These are phyloP conservation scores for Sphaerophoria rueppellii DNA, from an alignment of 2,888 invertebrate genomes.

Conservation along the genomic window DNA sequence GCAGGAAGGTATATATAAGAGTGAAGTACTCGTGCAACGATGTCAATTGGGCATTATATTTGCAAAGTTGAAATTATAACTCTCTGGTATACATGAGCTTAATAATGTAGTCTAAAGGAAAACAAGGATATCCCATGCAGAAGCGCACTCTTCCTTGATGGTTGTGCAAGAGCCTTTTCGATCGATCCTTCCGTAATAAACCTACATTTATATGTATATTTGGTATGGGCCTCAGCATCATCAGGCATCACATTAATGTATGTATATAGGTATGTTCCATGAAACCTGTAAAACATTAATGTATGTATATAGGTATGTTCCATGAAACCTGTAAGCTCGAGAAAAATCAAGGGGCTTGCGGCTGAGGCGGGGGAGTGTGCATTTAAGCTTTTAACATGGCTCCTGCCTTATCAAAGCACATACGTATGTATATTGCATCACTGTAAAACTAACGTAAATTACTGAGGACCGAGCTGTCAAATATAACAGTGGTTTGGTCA, in stretches of 20 bases:
- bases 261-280: neutral
- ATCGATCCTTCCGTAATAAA: conserved; percentile 38
- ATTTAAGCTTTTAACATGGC: conserved; percentile 49
- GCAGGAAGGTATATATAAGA: neutral
- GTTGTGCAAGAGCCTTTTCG: conserved; percentile 37
- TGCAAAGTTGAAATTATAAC: conserved; percentile 61
- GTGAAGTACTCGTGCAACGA: conserved; percentile 43
- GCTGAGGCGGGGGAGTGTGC: conserved; percentile 6
- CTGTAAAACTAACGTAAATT: conserved; percentile 63
- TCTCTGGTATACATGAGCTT: conserved; percentile 67
- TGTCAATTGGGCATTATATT: conserved; percentile 69
- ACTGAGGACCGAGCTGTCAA: conserved; percentile 56
- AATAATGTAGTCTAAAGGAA: conserved; percentile 70
- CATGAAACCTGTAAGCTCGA: conserved; percentile 32
- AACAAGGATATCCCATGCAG: conserved; percentile 62
- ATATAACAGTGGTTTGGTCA: conserved; percentile 21
- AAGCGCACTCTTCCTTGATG: conserved; percentile 58
- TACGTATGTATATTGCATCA: conserved; percentile 60
- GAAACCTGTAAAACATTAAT: too few relatives aligned
- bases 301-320: neutral
- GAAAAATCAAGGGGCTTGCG: conserved; percentile 1
- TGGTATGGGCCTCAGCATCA: too few relatives aligned
- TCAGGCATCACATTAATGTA: too few relatives aligned
- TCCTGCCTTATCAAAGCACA: conserved; percentile 55
- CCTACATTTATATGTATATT: too few relatives aligned